Evolutionary conservation across 1,140 invertebrate species (phyloP).

Genomic region (Meloidogyne hapla): DNA sequence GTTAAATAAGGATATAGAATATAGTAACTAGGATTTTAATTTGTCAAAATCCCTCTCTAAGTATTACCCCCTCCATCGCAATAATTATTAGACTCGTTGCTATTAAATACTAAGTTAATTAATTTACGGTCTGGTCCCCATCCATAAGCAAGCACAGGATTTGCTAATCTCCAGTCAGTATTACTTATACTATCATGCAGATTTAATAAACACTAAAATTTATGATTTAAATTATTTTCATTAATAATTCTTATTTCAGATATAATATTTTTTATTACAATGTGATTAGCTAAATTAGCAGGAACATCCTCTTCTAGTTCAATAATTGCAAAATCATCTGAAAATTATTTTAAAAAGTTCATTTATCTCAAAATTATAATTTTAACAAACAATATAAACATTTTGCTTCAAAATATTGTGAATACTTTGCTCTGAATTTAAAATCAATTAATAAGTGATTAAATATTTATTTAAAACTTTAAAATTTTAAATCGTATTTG

Average conservation of each 20-base stretch:
- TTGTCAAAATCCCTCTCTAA: too few relatives aligned
- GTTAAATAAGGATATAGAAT: too few relatives aligned
- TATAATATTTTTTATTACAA: neutral
- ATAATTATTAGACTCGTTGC: too few relatives aligned
- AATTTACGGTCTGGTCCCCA: slow-evolving; percentile 19
- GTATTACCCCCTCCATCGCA: too few relatives aligned
- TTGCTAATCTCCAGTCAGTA: neutral
- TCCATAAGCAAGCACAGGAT: slow-evolving; percentile 9
- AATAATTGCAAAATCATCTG: slow-evolving; percentile 4
- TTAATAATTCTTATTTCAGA: too few relatives aligned
- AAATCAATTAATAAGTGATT: neutral
- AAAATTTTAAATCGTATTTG: neutral
- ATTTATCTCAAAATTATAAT: neutral
- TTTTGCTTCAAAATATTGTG: neutral
- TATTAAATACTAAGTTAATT: too few relatives aligned
- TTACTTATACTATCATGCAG: neutral
- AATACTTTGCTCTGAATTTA: neutral
- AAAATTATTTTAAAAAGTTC: neutral
- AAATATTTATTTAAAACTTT: neutral
- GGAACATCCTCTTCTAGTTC: slow-evolving; percentile 6
- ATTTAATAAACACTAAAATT: slow-evolving; percentile 14
- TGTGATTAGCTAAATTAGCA: slow-evolving; percentile 15
- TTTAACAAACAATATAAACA: neutral
- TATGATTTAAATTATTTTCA: neutral
- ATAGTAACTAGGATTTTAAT: too few relatives aligned